These are phyloP conservation scores for Propithecus perrieri DNA, from an alignment of 2,797 vertebrate species.

Conservation along the genomic window DNA sequence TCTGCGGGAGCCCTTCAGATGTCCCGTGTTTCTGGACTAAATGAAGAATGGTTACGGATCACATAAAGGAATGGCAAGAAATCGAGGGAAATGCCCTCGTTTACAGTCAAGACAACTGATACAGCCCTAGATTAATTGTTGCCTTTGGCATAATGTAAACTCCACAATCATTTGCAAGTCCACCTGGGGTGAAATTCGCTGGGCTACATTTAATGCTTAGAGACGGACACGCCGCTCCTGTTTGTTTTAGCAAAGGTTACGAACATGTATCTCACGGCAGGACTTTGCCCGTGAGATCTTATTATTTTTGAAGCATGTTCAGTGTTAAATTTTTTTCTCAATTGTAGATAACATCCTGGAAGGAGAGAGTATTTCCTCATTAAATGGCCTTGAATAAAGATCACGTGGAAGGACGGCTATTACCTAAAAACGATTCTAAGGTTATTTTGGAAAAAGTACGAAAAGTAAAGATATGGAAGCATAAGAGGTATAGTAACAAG, in stretches of 20 bases:
- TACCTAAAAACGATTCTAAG: background rate
- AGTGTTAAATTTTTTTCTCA: background rate
- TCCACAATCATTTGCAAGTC: background rate
- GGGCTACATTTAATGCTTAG: background rate
- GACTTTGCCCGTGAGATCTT: background rate
- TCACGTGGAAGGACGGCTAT: background rate
- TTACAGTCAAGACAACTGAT: background rate
- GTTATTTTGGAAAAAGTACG: background rate
- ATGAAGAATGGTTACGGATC: background rate
- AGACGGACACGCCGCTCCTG: background rate
- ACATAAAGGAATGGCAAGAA: background rate
- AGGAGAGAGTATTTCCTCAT: background rate
- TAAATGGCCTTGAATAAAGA: background rate
- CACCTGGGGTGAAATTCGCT: too few relatives aligned
- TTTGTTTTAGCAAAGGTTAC: background rate
- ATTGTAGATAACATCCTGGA: background rate
- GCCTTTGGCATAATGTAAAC: background rate
- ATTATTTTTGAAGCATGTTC: conserved; percentile 48
- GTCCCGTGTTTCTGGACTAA: background rate
- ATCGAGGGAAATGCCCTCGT: background rate
- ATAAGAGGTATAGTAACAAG: background rate
- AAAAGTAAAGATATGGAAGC: background rate
- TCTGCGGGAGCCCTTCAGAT: background rate
- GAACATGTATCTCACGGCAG: background rate
- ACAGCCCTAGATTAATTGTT: background rate